Evolutionary conservation across 2,888 invertebrate species (phyloP).

Genomic region (Halocaridina rubra): DNA sequence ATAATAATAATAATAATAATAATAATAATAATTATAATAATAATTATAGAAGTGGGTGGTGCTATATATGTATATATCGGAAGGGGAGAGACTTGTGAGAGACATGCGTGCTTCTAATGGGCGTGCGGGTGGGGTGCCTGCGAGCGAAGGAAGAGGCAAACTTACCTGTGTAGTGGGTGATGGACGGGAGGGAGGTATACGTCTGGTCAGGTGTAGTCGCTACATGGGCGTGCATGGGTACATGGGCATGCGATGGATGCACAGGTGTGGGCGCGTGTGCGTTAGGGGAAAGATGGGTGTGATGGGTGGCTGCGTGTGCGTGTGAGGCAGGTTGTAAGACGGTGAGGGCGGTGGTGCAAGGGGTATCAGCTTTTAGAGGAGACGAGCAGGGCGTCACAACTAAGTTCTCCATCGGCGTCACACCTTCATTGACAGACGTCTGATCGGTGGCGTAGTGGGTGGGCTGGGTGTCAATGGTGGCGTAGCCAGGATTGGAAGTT

Average conservation of each 20-base stretch:
- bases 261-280: conserved; percentile 35
- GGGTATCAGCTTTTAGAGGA: conserved; percentile 54
- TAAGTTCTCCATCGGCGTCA: conserved; percentile 43
- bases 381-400: conserved; percentile 55
- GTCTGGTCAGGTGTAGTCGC: conserved; percentile 42
- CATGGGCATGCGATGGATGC: conserved; percentile 42
- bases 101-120: conserved; percentile 15
- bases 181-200: conserved; percentile 53
- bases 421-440: conserved; percentile 29
- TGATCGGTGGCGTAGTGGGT: conserved; percentile 44
- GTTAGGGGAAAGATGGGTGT: conserved; percentile 28
- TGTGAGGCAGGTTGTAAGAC: conserved; percentile 53
- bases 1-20: neutral
- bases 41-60: neutral
- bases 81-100: neutral
- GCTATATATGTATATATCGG: neutral
- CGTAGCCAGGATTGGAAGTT: conserved; percentile 35
- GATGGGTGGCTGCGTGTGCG: conserved; percentile 51
- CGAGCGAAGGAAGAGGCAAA: neutral
- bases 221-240: conserved; percentile 54
- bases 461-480: conserved; percentile 27
- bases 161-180: conserved; percentile 60
- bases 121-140: conserved; percentile 6
- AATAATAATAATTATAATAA: neutral
- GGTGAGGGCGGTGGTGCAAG: conserved; percentile 52